Percentiles rank a stretch among this genome's conserved stretches.
Evolutionary conservation across 2,113 vertebrate species (phyloP).

Genomic region (Platysteira castanea): DNA sequence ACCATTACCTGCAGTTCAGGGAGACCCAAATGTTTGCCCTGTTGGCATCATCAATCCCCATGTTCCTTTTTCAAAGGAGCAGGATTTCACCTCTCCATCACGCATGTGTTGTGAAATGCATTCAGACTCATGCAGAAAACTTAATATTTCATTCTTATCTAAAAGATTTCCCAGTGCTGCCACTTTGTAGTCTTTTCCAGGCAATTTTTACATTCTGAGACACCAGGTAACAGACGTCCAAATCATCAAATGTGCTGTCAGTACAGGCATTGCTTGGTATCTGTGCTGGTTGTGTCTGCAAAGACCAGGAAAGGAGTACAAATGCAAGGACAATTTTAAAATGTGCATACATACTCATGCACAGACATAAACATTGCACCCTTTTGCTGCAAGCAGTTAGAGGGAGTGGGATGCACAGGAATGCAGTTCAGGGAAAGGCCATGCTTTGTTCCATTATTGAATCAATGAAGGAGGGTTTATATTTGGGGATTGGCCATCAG

Average conservation of each 20-base stretch:
- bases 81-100: background rate
- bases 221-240: background rate
- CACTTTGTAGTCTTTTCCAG: background rate
- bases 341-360: accelerated
- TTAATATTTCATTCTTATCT: background rate
- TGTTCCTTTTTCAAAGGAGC: background rate
- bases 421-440: background rate
- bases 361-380: background rate
- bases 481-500: background rate
- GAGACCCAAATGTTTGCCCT: background rate
- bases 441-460: background rate
- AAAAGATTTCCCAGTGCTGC: background rate
- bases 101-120: background rate
- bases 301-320: background rate
- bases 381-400: background rate
- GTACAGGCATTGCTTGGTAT: background rate
- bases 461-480: background rate
- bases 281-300: background rate
- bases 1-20: background rate
- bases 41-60: accelerated
- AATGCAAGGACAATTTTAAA: background rate
- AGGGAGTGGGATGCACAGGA: background rate
- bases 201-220: background rate
- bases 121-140: background rate
- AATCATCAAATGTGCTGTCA: background rate